A percentile compares a stretch with the other conserved stretches of the same genome.
These are phyloP conservation scores for Thunnus thynnus DNA, from an alignment of 2,113 vertebrate species.

Conservation along the genomic window DNA sequence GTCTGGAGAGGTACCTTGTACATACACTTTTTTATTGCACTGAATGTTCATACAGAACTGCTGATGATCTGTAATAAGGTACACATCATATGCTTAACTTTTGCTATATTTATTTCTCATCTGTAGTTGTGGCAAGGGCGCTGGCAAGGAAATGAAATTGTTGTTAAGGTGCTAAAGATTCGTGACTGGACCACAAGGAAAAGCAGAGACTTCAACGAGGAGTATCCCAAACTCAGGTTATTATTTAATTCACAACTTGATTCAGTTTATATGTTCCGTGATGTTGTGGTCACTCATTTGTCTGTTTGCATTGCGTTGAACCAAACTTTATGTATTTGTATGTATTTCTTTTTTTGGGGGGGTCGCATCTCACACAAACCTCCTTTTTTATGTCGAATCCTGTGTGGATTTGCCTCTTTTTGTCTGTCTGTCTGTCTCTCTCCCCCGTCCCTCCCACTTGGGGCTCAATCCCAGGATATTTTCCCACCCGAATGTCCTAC, in stretches of 20 bases:
- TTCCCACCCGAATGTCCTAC: slow-evolving; percentile 97
- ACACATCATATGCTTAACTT: not conserved
- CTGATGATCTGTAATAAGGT: not conserved
- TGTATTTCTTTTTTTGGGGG: slow-evolving; percentile 17
- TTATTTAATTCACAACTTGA: not conserved
- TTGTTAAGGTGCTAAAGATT: slow-evolving; percentile 93
- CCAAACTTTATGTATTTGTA: slow-evolving; percentile 25
- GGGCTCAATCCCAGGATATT: slow-evolving; percentile 90
- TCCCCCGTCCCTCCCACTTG: slow-evolving; percentile 40
- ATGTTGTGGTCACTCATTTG: slow-evolving; percentile 49
- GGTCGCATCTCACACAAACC: slow-evolving; percentile 38
- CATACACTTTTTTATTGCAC: not conserved
- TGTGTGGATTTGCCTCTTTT: no score
- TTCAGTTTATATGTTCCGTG: not conserved
- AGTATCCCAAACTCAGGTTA: slow-evolving; percentile 96
- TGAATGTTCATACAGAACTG: not conserved
- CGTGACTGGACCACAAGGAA: slow-evolving; percentile 97
- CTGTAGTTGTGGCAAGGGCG: slow-evolving; percentile 94
- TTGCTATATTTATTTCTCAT: not conserved
- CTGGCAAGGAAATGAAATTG: slow-evolving; percentile 96
- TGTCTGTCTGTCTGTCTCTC: not conserved
- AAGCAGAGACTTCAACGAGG: slow-evolving; percentile 97
- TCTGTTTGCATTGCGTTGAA: slow-evolving; percentile 56
- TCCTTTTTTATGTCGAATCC: not conserved
- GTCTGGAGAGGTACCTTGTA: slow-evolving; percentile 91